Percentiles rank a stretch among this genome's conserved stretches.
Conservation (phyloP, 2,113 vertebrate genomes). For the Seriola dumerili region DNA sequence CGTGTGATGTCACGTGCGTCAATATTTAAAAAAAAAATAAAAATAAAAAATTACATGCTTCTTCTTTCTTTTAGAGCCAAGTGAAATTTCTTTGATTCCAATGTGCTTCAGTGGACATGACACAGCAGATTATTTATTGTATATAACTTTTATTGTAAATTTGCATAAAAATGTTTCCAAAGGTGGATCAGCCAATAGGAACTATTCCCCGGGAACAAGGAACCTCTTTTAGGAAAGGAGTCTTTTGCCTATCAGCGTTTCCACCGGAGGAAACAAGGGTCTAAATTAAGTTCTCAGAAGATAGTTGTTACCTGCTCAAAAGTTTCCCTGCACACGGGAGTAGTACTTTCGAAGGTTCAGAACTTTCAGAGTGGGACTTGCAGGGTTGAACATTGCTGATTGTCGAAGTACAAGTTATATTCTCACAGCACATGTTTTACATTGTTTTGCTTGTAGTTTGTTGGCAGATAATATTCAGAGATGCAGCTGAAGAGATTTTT, state of each 20-base stretch:
- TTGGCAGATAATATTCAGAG: not conserved
- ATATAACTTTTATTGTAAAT: conserved; percentile 67
- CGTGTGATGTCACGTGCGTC: not conserved
- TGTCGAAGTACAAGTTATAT: too few relatives aligned
- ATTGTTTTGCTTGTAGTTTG: not conserved
- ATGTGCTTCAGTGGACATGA: conserved; percentile 82
- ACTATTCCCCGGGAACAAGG: not conserved
- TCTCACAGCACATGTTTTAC: not conserved
- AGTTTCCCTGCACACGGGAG: too few relatives aligned
- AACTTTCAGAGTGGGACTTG: not conserved
- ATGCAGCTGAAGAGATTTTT: not conserved
- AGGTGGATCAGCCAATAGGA: not conserved
- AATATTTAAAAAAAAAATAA: not conserved
- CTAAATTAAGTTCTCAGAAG: not conserved
- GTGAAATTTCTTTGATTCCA: conserved; percentile 84
- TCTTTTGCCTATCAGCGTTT: not conserved
- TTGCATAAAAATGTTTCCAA: not conserved
- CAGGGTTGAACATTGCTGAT: not conserved
- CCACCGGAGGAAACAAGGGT: not conserved
- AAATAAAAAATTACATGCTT: not conserved
- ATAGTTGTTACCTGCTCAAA: too few relatives aligned
- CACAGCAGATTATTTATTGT: conserved; percentile 90
- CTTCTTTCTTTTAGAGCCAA: conserved; percentile 52
- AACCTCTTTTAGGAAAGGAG: not conserved
- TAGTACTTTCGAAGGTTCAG: too few relatives aligned